Percentiles rank a stretch among this genome's conserved stretches.
phyloP scores from a whole-genome alignment of 1,140 invertebrate species.

The Zaprionus lachaisei region DNA sequence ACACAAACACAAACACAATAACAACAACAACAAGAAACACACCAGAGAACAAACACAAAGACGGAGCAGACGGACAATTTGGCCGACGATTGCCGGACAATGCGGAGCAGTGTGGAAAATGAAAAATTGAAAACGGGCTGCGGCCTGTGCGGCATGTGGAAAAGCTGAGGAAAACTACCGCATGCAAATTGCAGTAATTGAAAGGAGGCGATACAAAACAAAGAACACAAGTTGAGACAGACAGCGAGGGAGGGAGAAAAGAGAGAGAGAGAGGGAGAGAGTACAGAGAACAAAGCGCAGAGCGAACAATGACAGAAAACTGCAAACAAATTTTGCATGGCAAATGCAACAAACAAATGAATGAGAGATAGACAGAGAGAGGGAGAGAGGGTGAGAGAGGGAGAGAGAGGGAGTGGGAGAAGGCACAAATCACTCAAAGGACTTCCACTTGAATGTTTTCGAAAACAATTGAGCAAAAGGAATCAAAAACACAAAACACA shows the following conservation, averaged over 20 bases:
- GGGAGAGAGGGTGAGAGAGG: neutral
- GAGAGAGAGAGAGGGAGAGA: neutral
- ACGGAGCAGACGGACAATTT: conserved; percentile 41
- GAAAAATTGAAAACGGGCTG: conserved; percentile 21
- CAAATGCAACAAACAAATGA: conserved; percentile 65
- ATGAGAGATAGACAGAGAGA: neutral
- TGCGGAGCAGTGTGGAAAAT: conserved; percentile 10
- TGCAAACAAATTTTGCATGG: conserved; percentile 77
- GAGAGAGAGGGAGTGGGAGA: neutral
- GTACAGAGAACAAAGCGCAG: conserved; percentile 27
- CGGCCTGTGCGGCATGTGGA: neutral
- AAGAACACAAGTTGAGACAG: neutral
- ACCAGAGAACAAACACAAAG: conserved; percentile 38
- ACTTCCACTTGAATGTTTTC: conserved; percentile 77
- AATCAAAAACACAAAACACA: conserved; percentile 14
- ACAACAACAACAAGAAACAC: neutral
- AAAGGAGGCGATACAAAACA: conserved; percentile 1
- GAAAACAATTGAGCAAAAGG: conserved; percentile 34
- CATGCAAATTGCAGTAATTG: conserved; percentile 53
- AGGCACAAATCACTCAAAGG: conserved; percentile 61
- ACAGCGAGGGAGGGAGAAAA: neutral
- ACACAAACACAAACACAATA: conserved; percentile 28
- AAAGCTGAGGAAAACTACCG: conserved; percentile 23
- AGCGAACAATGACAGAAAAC: conserved; percentile 51
- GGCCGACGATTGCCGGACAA: conserved; percentile 42